These are phyloP conservation scores for Villa cingulata DNA, from an alignment of 2,888 invertebrate species.

Conservation along the genomic window DNA sequence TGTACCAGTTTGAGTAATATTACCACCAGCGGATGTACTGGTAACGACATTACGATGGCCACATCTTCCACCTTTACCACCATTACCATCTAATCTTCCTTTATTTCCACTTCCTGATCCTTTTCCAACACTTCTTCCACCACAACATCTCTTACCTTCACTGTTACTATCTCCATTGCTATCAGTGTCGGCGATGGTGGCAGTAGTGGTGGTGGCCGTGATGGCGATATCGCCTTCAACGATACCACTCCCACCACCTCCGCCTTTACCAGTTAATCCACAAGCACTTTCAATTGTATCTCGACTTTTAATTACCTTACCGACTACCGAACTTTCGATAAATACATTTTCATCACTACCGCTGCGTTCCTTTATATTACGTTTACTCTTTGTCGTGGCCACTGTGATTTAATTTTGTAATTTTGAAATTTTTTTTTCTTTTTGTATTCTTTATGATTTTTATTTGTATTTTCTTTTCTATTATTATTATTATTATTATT, in stretches of 20 bases:
- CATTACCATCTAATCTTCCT: no score
- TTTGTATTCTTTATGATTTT: no score
- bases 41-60: neutral
- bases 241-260: constrained; percentile 1
- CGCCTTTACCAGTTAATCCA: constrained; percentile 6
- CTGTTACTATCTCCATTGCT: neutral
- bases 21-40: constrained; percentile 13
- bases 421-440: no score
- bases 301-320: neutral
- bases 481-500: no score
- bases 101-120: constrained; percentile 1
- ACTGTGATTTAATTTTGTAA: constrained; percentile 16
- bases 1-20: no score
- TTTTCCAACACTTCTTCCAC: neutral
- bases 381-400: constrained; percentile 25
- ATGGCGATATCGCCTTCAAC: neutral
- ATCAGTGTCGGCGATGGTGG: neutral
- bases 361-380: constrained; percentile 20
- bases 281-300: constrained; percentile 12
- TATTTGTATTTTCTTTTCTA: no score
- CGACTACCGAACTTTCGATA: neutral
- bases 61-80: neutral
- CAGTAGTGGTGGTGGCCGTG: constrained; percentile 1
- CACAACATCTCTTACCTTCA: constrained; percentile 3
- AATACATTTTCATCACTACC: constrained; percentile 13